A percentile compares a stretch with the other conserved stretches of the same genome.
These are phyloP conservation scores for Campaea margaritaria DNA, from an alignment of 2,888 invertebrate species.

Conservation along the genomic window DNA sequence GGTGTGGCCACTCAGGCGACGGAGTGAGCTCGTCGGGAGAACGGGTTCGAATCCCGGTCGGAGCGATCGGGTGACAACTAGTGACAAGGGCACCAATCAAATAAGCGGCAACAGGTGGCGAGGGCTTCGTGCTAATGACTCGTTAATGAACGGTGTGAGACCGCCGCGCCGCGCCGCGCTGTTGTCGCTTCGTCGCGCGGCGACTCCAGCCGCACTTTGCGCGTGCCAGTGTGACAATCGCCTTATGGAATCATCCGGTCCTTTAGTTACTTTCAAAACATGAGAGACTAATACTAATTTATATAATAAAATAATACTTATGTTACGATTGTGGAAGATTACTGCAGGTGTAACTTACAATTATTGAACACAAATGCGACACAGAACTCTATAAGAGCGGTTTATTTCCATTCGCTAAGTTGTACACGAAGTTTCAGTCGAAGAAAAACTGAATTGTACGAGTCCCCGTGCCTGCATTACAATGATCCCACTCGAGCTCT, in stretches of 20 bases:
- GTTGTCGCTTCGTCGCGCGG: no score
- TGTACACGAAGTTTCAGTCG: conserved; percentile 15
- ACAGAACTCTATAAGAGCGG: neutral
- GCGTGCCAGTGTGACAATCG: no score
- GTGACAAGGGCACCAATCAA: conserved; percentile 24
- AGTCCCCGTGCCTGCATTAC: conserved; percentile 15
- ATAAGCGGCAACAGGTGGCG: conserved; percentile 19
- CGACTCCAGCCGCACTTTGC: neutral
- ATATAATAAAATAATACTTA: no score
- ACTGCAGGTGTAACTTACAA: no score
- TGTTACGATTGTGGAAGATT: no score
- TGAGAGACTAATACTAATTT: no score
- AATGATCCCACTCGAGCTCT: conserved; percentile 11
- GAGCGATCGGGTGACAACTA: conserved; percentile 17
- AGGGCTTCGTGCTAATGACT: neutral
- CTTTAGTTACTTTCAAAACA: no score
- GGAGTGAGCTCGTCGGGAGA: neutral
- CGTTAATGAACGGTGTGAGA: conserved; percentile 4
- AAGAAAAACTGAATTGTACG: conserved; percentile 16
- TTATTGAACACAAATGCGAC: neutral
- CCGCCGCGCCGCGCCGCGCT: no score
- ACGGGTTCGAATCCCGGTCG: neutral
- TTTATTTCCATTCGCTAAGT: conserved; percentile 24
- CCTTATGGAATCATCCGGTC: no score
- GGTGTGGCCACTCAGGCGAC: neutral